Evolutionary conservation across 2,113 vertebrate genomes (phyloP).

Genomic region (Lanius collurio): DNA sequence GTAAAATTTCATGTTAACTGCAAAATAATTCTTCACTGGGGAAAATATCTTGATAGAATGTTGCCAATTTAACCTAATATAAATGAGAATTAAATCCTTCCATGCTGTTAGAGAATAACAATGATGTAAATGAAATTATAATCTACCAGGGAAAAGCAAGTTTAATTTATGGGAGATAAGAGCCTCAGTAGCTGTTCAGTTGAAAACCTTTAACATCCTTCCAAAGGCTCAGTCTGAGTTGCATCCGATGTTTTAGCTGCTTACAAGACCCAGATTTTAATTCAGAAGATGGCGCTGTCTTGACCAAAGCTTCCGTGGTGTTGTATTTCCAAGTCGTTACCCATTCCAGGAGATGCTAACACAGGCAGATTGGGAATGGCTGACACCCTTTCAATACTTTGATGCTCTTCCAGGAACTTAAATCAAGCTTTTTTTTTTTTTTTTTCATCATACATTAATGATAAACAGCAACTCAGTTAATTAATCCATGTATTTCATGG

Average conservation of each 20-base stretch:
- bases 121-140: background rate
- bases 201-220: background rate
- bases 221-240: background rate
- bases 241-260: background rate
- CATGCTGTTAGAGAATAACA: background rate
- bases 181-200: background rate
- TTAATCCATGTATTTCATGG: background rate
- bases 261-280: background rate
- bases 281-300: background rate
- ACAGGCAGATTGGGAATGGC: background rate
- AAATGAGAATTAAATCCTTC: background rate
- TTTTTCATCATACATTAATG: background rate
- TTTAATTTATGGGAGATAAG: background rate
- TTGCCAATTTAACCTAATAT: background rate
- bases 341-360: background rate
- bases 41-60: background rate
- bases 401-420: background rate
- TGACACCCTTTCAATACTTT: background rate
- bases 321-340: background rate
- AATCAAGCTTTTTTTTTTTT: background rate
- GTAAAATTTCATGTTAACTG: background rate
- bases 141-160: background rate
- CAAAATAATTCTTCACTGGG: background rate
- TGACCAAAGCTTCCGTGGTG: background rate
- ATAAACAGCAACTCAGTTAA: background rate